phyloP scores from a whole-genome alignment of 2,797 vertebrate species.

The Glossophaga mutica region DNA sequence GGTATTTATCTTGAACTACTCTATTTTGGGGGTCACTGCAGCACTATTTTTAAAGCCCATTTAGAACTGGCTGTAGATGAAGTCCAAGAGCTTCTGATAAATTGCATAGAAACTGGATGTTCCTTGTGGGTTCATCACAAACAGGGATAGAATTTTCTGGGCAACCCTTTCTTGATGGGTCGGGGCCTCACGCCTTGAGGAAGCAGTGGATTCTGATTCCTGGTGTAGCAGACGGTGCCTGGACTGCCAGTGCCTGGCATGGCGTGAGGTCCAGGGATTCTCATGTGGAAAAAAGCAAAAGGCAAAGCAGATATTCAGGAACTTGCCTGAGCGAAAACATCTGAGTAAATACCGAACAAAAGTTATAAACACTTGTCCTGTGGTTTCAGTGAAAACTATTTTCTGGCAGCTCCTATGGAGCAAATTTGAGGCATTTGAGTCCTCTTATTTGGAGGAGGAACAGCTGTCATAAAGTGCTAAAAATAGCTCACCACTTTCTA shows the following conservation, averaged over 20 bases:
- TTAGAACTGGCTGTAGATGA: neutral
- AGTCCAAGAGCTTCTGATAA: neutral
- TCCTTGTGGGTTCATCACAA: neutral
- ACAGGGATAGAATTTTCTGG: neutral
- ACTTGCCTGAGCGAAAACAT: conserved; percentile 31
- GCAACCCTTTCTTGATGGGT: neutral
- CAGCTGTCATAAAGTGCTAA: conserved; percentile 37
- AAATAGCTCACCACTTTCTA: conserved; percentile 34
- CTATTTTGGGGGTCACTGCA: neutral
- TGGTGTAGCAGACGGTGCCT: neutral
- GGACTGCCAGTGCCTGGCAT: accelerated
- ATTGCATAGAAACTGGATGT: neutral
- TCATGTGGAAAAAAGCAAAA: neutral
- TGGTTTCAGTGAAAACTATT: neutral
- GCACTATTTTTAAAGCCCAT: neutral
- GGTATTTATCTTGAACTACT: neutral
- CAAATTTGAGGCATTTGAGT: neutral
- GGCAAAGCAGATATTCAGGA: neutral
- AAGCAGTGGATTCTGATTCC: neutral
- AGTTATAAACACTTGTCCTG: neutral
- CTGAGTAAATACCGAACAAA: neutral
- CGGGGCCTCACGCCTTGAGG: neutral
- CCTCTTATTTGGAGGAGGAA: neutral
- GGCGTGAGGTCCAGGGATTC: neutral
- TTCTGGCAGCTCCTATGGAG: conserved; percentile 34